phyloP scores from a whole-genome alignment of 1,140 invertebrate genomes.

The Chironomus striatipennis region DNA sequence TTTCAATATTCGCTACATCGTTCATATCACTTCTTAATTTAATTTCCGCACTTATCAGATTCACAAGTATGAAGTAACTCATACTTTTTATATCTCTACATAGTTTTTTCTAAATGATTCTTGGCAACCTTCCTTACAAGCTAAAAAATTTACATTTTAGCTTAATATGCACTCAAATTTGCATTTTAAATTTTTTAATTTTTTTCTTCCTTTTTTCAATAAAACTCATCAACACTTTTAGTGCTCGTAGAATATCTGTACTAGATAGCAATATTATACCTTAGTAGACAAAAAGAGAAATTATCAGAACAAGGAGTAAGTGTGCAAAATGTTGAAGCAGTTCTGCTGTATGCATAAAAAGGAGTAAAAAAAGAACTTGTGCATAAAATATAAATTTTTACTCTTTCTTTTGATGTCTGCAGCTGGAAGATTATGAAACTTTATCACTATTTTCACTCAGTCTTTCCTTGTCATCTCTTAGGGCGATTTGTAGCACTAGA shows the following conservation, averaged over 20 bases:
- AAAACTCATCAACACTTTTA: constrained; percentile 2
- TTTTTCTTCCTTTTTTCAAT: background rate
- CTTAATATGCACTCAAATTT: constrained; percentile 14
- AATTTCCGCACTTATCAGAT: too few species aligned
- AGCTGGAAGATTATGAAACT: background rate
- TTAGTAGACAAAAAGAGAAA: constrained; percentile 13
- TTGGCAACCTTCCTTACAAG: background rate
- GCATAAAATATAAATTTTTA: background rate
- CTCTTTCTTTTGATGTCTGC: constrained; percentile 6
- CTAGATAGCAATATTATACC: background rate
- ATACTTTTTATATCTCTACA: too few species aligned
- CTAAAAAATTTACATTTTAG: background rate
- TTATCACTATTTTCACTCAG: background rate
- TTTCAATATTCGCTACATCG: too few species aligned
- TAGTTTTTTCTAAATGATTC: too few species aligned
- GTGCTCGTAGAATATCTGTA: background rate
- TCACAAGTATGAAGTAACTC: too few species aligned
- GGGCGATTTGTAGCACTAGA: background rate
- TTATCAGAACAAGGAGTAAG: background rate
- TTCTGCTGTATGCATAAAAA: background rate
- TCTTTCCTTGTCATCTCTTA: background rate
- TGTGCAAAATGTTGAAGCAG: too few species aligned
- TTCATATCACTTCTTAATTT: too few species aligned
- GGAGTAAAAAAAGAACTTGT: background rate
- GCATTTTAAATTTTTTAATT: background rate